A percentile compares a stretch with the other conserved stretches of the same genome.
Conservation (phyloP, 2,888 invertebrate species). For the Perithous albicinctus region DNA sequence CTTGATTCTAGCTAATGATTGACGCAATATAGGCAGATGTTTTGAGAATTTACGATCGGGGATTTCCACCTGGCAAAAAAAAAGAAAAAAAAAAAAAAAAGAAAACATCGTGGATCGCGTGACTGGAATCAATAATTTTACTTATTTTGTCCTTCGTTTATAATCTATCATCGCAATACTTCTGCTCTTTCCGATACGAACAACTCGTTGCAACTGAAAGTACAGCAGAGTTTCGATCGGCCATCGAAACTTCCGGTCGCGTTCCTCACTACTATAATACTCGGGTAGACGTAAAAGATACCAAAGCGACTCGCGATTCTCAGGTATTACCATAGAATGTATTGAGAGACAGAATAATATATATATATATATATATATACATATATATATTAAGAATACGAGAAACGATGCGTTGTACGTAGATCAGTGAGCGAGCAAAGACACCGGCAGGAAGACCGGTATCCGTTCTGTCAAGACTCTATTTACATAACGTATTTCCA, state of each 20-base stretch:
- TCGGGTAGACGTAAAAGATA: not conserved
- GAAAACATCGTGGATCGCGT: not conserved
- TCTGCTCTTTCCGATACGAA: no score
- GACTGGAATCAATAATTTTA: not conserved
- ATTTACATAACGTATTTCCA: slow-evolving; percentile 83
- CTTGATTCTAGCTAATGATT: not conserved
- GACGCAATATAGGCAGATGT: not conserved
- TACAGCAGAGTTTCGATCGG: not conserved
- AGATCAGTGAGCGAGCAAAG: slow-evolving; percentile 52
- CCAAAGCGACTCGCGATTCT: slow-evolving; percentile 24
- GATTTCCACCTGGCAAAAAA: not conserved
- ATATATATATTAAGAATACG: slow-evolving; percentile 52
- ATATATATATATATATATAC: slow-evolving; percentile 38
- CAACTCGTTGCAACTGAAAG: not conserved
- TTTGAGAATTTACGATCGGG: not conserved
- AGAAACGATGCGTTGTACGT: slow-evolving; percentile 48
- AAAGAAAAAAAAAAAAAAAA: slow-evolving; percentile 58
- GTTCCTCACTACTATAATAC: slow-evolving; percentile 35
- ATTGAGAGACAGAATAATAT: slow-evolving; percentile 72
- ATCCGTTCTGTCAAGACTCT: slow-evolving; percentile 75
- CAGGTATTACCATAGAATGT: slow-evolving; percentile 77
- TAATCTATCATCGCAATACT: not conserved
- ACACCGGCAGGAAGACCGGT: slow-evolving; percentile 79
- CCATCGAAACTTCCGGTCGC: slow-evolving; percentile 53
- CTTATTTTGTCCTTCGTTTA: not conserved